Evolutionary conservation across 2,113 vertebrate species (phyloP), one percentile per base, ranked within the genome.

Genomic region (Myrmecophaga tridactyla): DNA sequence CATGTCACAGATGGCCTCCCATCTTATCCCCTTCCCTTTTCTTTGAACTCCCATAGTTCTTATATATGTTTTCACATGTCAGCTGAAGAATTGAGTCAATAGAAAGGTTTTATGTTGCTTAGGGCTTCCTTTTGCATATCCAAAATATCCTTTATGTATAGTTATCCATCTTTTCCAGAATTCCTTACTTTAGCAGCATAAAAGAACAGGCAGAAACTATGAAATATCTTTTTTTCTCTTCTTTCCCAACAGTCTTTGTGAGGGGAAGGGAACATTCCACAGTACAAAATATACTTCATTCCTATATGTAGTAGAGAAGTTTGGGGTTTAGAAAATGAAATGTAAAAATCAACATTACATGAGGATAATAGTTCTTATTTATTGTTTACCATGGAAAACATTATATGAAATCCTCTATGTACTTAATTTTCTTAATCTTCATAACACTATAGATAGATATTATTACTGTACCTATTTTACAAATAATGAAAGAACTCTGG

Each of bases 401-500:
- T 20, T 78, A 51, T 46, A 21, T 77, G 36, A 92, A 86, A 51
- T 77, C 25, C 23, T 78, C 94, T 89, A 69, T 41, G 18, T 51
- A 83, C 8, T 94, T 90, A 63, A 70, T 96, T 89, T 18, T 25
- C 43, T 94, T 80, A 34, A 81, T 75, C 65, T 73, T 58, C 36
- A 67, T 21, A 95, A 77, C 46, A 46, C n/a, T 46, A 51, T 51
- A n/a, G 43, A 15, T 63, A 63, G 48, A 11, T 76, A 58, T 69
- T 67, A 78, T 76, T 94, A 91, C 25, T 62, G 51, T 90, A 56
- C 20, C 46, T 89, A 69, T 87, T 94, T 21, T 84, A 8, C 18
- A 87, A 23, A 85, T 80, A 70, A 96, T 18, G 51, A 92, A 91
- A 43, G 90, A n/a, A n/a, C n/a, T n/a, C n/a, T n/a, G n/a, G n/a